Conservation (phyloP, 2,888 invertebrate species). For the Euphydryas editha region DNA sequence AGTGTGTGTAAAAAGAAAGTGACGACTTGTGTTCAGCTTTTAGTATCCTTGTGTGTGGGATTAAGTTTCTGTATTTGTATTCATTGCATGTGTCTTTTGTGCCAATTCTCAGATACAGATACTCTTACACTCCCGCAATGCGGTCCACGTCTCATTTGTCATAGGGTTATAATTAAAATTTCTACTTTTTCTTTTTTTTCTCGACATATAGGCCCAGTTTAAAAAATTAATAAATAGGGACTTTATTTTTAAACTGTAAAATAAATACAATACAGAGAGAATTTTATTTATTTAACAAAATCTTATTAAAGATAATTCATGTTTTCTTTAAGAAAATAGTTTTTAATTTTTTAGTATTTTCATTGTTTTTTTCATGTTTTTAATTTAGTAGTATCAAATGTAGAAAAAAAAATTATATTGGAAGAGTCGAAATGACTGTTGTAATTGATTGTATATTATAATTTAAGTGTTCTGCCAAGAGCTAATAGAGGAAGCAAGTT, state of each 20-base stretch:
- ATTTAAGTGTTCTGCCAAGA: neutral
- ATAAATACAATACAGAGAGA: too few species aligned
- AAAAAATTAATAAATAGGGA: neutral
- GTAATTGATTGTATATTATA: too few species aligned
- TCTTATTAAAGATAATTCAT: too few species aligned
- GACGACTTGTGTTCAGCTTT: neutral
- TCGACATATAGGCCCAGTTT: neutral
- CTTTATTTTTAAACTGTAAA: too few species aligned
- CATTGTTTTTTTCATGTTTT: too few species aligned
- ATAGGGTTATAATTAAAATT: neutral
- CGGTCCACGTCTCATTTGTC: slow-evolving; percentile 3
- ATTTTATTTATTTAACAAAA: too few species aligned
- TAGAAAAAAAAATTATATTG: neutral
- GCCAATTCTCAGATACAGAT: slow-evolving; percentile 9
- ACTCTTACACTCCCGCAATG: slow-evolving; percentile 5
- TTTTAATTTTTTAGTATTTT: too few species aligned
- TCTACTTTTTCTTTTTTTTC: too few species aligned
- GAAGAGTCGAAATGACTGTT: neutral
- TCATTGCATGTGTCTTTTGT: neutral
- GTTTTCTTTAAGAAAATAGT: too few species aligned
- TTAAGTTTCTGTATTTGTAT: slow-evolving; percentile 3
- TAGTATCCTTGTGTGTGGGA: neutral
- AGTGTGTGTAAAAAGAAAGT: neutral
- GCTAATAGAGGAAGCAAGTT: neutral
- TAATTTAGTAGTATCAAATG: too few species aligned